Conservation (phyloP, 2,888 invertebrate genomes). For the Ochropacha duplaris region DNA sequence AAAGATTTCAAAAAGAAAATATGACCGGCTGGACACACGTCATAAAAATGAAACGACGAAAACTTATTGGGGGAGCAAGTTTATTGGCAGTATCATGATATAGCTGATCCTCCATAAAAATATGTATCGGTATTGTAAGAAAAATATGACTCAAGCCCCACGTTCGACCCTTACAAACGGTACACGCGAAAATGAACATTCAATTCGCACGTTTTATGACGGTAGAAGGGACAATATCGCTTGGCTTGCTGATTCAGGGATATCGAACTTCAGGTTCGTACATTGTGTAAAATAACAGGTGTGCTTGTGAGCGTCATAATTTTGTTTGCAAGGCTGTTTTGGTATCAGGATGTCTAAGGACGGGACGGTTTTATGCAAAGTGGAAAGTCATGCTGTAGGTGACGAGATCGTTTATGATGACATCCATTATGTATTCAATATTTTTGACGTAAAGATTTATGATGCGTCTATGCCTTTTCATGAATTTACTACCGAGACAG, state of each 20-base stretch:
- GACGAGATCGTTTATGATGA: conserved; percentile 7
- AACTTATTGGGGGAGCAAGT: conserved; percentile 71
- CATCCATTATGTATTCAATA: background rate
- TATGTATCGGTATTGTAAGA: conserved; percentile 73
- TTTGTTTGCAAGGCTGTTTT: conserved; percentile 41
- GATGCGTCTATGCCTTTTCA: background rate
- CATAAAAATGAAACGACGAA: conserved; percentile 70
- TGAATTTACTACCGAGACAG: too few relatives aligned
- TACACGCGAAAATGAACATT: conserved; percentile 59
- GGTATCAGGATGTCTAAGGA: conserved; percentile 29
- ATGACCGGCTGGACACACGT: conserved; percentile 58
- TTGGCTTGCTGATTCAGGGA: conserved; percentile 52
- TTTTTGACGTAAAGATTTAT: background rate
- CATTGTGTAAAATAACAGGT: conserved; percentile 57
- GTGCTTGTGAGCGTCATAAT: conserved; percentile 47
- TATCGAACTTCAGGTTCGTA: conserved; percentile 37
- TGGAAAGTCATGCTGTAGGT: conserved; percentile 29
- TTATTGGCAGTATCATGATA: conserved; percentile 75
- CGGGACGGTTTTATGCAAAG: conserved; percentile 16
- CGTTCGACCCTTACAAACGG: conserved; percentile 30
- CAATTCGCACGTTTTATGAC: conserved; percentile 48
- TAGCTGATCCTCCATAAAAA: conserved; percentile 77
- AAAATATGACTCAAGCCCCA: conserved; percentile 54
- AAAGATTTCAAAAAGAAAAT: conserved; percentile 31
- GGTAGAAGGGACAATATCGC: conserved; percentile 47